Evolutionary conservation across 2,113 vertebrate species (phyloP).

Genomic region (Otis tarda): DNA sequence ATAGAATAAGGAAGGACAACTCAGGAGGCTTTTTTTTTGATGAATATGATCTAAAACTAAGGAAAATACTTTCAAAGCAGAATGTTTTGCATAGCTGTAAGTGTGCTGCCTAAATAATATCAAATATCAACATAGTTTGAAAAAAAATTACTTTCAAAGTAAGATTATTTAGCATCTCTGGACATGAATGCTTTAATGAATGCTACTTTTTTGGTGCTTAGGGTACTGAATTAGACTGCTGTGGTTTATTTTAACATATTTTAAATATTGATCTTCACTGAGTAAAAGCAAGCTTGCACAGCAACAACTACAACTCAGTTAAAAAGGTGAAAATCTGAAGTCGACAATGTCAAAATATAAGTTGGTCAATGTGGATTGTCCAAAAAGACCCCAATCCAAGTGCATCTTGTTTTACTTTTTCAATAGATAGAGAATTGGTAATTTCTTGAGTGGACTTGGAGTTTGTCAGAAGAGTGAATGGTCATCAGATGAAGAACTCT

Average conservation of each 20-base stretch:
- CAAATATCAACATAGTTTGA: background rate
- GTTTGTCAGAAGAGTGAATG: background rate
- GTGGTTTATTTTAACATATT: background rate
- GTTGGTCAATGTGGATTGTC: background rate
- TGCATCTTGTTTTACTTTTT: background rate
- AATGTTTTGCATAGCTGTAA: background rate
- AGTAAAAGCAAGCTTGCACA: background rate
- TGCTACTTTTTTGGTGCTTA: background rate
- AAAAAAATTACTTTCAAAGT: background rate
- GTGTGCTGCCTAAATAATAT: background rate
- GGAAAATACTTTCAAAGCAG: background rate
- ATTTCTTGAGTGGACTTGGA: background rate
- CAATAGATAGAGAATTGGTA: background rate
- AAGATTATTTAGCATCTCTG: background rate
- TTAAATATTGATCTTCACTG: background rate
- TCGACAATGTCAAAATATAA: background rate
- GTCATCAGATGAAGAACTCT: background rate
- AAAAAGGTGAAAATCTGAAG: background rate
- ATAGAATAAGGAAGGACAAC: background rate
- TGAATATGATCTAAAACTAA: background rate
- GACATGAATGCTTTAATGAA: background rate
- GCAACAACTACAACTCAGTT: background rate
- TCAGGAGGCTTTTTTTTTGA: background rate
- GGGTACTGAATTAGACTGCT: background rate
- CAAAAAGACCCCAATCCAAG: background rate